Conservation (phyloP, 2,888 invertebrate genomes). For the Parelbella ahira region DNA sequence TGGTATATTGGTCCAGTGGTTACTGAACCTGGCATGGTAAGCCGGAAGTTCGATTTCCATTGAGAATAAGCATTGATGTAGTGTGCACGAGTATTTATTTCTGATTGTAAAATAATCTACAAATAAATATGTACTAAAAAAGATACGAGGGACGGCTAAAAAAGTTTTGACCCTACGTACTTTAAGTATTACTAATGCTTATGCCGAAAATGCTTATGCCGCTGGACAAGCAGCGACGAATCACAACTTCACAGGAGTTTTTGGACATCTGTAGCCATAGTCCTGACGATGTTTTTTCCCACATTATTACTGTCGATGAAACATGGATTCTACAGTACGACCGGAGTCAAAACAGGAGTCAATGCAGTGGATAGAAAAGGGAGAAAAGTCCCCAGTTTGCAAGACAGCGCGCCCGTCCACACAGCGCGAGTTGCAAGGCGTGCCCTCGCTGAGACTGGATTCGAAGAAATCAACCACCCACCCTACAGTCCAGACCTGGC, state of each 20-base stretch:
- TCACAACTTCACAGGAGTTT: constrained; percentile 17
- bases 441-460: constrained; percentile 22
- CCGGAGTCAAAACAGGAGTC: constrained; percentile 7
- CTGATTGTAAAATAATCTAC: too few relatives aligned
- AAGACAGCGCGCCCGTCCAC: too few relatives aligned
- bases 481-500: constrained; percentile 23
- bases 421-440: constrained; percentile 26
- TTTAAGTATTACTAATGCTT: too few relatives aligned
- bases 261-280: constrained; percentile 17
- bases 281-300: too few relatives aligned
- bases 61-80: too few relatives aligned
- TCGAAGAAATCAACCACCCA: constrained; percentile 27
- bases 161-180: too few relatives aligned
- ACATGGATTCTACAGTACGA: constrained; percentile 15
- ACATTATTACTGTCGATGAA: constrained; percentile 7
- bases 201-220: constrained; percentile 26
- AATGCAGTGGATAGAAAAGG: constrained; percentile 20
- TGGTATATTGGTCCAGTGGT: too few relatives aligned
- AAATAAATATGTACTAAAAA: too few relatives aligned
- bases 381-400: constrained; percentile 24
- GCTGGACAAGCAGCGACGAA: constrained; percentile 23
- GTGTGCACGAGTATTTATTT: too few relatives aligned
- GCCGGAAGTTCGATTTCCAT: too few relatives aligned
- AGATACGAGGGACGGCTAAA: too few relatives aligned
- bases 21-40: too few relatives aligned